Evolutionary conservation across 2,797 vertebrate species (phyloP).

Genomic region (Hyperoplus immaculatus): DNA sequence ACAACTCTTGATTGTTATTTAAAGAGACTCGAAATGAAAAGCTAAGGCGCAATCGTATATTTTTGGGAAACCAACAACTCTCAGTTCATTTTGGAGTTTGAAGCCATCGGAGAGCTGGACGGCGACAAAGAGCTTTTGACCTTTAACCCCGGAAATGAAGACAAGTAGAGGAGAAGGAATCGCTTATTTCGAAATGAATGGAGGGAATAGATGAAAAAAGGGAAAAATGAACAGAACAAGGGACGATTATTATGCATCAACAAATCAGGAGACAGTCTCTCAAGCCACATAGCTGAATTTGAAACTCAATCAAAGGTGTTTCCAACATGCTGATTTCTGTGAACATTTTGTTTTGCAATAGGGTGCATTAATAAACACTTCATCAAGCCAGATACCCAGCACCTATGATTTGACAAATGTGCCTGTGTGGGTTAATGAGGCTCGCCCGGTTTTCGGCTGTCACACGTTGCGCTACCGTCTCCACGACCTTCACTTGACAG

Average conservation of each 20-base stretch:
- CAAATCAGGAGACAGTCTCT: background rate
- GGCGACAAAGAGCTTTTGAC: slow-evolving; percentile 39
- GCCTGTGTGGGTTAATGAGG: slow-evolving; percentile 57
- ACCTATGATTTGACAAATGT: slow-evolving; percentile 41
- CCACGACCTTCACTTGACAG: slow-evolving; percentile 65
- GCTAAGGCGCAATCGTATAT: slow-evolving; percentile 34
- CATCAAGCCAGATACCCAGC: slow-evolving; percentile 37
- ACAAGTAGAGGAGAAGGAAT: background rate
- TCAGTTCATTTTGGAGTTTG: slow-evolving; percentile 32
- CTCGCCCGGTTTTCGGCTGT: slow-evolving; percentile 29
- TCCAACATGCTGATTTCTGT: slow-evolving; percentile 6
- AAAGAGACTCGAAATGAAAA: slow-evolving; percentile 59
- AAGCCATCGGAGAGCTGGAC: slow-evolving; percentile 3
- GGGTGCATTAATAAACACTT: slow-evolving; percentile 24
- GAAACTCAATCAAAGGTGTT: background rate
- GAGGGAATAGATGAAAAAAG: background rate
- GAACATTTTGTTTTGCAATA: background rate
- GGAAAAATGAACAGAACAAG: background rate
- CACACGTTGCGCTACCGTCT: slow-evolving; percentile 11
- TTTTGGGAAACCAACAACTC: slow-evolving; percentile 12
- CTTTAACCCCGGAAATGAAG: slow-evolving; percentile 10
- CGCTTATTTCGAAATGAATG: background rate
- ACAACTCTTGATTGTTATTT: slow-evolving; percentile 79
- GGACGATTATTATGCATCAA: background rate
- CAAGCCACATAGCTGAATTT: background rate